phyloP scores from a whole-genome alignment of 2,888 invertebrate species.

The Papilio elwesi region DNA sequence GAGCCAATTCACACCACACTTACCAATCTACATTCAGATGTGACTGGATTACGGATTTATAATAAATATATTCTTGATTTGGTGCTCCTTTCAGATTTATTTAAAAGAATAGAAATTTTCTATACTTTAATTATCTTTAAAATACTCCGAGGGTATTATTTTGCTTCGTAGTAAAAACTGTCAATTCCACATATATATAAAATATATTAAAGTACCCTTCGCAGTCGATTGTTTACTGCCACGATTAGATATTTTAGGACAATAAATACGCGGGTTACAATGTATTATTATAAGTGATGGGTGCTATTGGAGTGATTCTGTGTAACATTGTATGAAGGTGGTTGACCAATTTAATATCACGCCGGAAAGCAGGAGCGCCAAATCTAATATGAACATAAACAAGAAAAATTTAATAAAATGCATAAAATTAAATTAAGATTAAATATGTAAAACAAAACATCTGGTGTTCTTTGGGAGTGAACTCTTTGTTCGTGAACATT shows the following conservation, averaged over 20 bases:
- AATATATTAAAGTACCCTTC: too few relatives aligned
- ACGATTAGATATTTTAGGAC: conserved; percentile 16
- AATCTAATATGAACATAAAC: too few relatives aligned
- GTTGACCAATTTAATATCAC: not conserved
- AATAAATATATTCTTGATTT: conserved; percentile 9
- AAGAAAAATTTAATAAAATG: too few relatives aligned
- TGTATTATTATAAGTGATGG: conserved; percentile 22
- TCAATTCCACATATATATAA: conserved; percentile 1
- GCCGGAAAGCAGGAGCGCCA: too few relatives aligned
- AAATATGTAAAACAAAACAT: too few relatives aligned
- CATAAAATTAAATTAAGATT: too few relatives aligned
- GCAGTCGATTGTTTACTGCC: not conserved
- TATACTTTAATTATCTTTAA: not conserved
- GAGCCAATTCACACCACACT: too few relatives aligned
- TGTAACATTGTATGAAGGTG: not conserved
- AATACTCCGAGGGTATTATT: not conserved
- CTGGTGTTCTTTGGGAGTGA: too few relatives aligned
- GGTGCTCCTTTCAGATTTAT: conserved; percentile 12
- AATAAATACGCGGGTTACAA: conserved; percentile 33
- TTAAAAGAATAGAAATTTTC: not conserved
- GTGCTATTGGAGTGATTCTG: conserved; percentile 27
- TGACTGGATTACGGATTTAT: too few relatives aligned
- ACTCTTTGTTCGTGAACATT: too few relatives aligned
- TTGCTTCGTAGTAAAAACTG: not conserved
- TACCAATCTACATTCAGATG: too few relatives aligned